phyloP scores from a whole-genome alignment of 2,113 vertebrate species.

The Maccullochella peelii region DNA sequence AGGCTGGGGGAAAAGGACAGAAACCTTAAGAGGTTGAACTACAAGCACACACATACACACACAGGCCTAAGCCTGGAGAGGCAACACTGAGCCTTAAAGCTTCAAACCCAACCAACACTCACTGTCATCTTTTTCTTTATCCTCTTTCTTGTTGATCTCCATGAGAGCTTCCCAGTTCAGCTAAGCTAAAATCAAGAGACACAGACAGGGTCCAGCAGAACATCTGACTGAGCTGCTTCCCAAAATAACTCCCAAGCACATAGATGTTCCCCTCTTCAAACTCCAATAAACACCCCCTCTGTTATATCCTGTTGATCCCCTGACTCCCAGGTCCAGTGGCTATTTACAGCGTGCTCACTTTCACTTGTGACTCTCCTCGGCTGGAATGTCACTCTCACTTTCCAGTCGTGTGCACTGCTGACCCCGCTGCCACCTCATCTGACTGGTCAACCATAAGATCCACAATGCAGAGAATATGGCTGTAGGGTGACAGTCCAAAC shows the following conservation, averaged over 20 bases:
- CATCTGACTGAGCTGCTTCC: slow-evolving; percentile 36
- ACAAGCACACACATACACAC: slow-evolving; percentile 7
- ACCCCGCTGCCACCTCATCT: slow-evolving; percentile 30
- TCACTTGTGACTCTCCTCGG: slow-evolving; percentile 35
- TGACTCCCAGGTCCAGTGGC: slow-evolving; percentile 36
- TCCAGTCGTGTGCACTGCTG: slow-evolving; percentile 34
- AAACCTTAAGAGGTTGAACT: slow-evolving; percentile 2
- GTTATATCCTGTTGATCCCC: slow-evolving; percentile 51
- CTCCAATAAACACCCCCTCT: slow-evolving; percentile 22
- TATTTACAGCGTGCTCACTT: slow-evolving; percentile 50
- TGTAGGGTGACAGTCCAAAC: slow-evolving; percentile 50
- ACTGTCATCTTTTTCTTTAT: slow-evolving; percentile 62
- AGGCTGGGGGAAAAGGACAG: not conserved
- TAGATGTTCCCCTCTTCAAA: slow-evolving; percentile 6
- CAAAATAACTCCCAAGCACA: slow-evolving; percentile 37
- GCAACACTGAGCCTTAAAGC: slow-evolving; percentile 31
- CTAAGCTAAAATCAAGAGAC: slow-evolving; percentile 56
- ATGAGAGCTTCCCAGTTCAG: slow-evolving; percentile 43
- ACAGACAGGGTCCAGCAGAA: slow-evolving; percentile 48
- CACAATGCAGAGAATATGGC: slow-evolving; percentile 38
- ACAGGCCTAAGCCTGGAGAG: slow-evolving; percentile 25
- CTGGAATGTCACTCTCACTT: slow-evolving; percentile 59
- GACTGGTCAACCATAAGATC: slow-evolving; percentile 22
- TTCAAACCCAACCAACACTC: slow-evolving; percentile 52
- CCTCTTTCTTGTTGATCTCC: slow-evolving; percentile 54